These are phyloP conservation scores for Falco novaeseelandiae DNA, from an alignment of 2,797 vertebrate genomes.

Conservation along the genomic window DNA sequence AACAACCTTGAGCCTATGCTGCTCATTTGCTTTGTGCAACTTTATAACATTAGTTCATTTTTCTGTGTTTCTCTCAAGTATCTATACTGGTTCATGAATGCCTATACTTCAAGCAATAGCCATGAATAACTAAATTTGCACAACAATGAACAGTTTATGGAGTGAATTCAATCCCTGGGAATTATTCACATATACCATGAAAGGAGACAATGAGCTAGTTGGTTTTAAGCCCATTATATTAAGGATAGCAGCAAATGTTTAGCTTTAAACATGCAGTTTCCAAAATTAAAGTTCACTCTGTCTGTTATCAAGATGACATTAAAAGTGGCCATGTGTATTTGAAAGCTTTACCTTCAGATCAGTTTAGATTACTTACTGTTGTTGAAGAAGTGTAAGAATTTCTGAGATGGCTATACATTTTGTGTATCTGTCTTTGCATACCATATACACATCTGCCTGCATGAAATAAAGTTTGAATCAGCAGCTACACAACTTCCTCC, in stretches of 20 bases:
- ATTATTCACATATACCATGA: neutral
- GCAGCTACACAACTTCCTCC: neutral
- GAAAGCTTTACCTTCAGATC: neutral
- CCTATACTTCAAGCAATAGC: neutral
- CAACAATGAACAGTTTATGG: neutral
- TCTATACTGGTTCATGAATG: accelerated
- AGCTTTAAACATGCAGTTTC: neutral
- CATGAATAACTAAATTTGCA: neutral
- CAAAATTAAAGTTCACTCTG: neutral
- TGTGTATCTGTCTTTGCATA: neutral
- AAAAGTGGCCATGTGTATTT: neutral
- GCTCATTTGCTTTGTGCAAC: neutral
- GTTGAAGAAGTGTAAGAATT: neutral
- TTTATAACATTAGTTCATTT: neutral
- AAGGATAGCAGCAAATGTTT: neutral
- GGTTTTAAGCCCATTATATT: neutral
- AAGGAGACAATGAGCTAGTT: neutral
- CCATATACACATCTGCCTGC: neutral
- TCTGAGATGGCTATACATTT: neutral
- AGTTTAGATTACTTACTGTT: neutral
- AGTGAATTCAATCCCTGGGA: neutral
- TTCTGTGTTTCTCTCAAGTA: neutral
- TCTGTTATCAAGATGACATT: neutral
- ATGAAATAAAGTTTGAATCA: neutral
- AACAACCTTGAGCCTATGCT: neutral